These are phyloP conservation scores for Hipposideros armiger DNA, from an alignment of 2,113 vertebrate species.

Conservation along the genomic window DNA sequence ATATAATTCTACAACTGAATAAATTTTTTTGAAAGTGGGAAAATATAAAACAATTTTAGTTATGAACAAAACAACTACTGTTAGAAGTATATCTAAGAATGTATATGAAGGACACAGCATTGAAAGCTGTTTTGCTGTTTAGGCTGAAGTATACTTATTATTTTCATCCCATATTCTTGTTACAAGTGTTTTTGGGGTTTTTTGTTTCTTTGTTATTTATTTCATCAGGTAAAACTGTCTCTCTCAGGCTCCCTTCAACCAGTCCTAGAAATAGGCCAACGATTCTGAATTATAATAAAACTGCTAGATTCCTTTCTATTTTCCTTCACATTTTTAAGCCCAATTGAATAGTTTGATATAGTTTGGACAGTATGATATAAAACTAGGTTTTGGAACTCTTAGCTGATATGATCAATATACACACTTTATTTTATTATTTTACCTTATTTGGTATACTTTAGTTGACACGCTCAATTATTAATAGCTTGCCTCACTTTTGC, in stretches of 20 bases:
- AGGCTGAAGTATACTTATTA: neutral
- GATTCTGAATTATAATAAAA: neutral
- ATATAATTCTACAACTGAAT: neutral
- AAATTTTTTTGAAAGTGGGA: neutral
- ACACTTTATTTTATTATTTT: neutral
- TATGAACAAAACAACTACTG: neutral
- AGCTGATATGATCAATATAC: neutral
- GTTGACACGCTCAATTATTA: neutral
- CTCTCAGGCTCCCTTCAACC: neutral
- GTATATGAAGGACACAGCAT: neutral
- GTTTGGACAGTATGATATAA: neutral
- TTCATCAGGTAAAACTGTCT: neutral
- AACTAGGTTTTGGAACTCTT: neutral
- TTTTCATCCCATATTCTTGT: neutral
- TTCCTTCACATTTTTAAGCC: neutral
- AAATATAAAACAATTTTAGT: neutral
- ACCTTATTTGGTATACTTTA: neutral
- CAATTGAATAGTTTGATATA: neutral
- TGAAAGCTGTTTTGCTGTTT: neutral
- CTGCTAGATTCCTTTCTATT: neutral
- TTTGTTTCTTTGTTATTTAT: neutral
- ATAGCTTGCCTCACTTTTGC: neutral
- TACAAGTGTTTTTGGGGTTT: neutral
- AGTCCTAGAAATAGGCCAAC: neutral
- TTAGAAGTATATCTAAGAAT: neutral